A percentile compares a stretch with the other conserved stretches of the same genome.
These are phyloP conservation scores for Chroicocephalus ridibundus DNA, from an alignment of 2,113 vertebrate species.

Conservation along the genomic window DNA sequence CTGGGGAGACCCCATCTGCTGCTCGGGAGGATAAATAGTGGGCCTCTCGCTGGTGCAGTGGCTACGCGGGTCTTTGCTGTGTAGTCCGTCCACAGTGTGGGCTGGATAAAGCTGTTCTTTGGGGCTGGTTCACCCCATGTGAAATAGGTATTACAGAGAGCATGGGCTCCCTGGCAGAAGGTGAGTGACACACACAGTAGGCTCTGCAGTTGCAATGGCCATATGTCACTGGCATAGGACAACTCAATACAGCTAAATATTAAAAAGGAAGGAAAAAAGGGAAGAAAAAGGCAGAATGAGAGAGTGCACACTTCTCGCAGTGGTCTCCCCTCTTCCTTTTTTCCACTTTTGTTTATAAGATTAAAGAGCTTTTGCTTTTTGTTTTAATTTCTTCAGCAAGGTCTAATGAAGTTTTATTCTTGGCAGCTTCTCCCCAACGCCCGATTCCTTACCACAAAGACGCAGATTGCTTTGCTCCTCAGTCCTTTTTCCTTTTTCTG, in stretches of 20 bases:
- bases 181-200: accelerated
- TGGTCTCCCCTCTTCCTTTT: not conserved
- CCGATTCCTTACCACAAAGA: not conserved
- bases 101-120: not conserved
- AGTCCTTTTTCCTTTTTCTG: not conserved
- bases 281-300: not conserved
- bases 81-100: too few species aligned
- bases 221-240: not conserved
- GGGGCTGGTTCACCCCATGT: not conserved
- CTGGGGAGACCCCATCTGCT: not conserved
- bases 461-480: not conserved
- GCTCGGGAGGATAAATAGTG: accelerated
- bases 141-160: not conserved
- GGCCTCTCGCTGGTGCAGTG: not conserved
- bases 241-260: not conserved
- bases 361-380: not conserved
- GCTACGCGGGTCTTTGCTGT: not conserved
- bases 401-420: not conserved
- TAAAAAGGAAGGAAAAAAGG: not conserved
- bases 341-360: not conserved
- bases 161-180: not conserved
- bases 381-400: not conserved
- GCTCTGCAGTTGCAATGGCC: not conserved
- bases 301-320: not conserved
- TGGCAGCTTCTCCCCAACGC: not conserved